Evolutionary conservation across 2,888 invertebrate genomes (phyloP).

Genomic region (Gymnoscelis rufifasciata): DNA sequence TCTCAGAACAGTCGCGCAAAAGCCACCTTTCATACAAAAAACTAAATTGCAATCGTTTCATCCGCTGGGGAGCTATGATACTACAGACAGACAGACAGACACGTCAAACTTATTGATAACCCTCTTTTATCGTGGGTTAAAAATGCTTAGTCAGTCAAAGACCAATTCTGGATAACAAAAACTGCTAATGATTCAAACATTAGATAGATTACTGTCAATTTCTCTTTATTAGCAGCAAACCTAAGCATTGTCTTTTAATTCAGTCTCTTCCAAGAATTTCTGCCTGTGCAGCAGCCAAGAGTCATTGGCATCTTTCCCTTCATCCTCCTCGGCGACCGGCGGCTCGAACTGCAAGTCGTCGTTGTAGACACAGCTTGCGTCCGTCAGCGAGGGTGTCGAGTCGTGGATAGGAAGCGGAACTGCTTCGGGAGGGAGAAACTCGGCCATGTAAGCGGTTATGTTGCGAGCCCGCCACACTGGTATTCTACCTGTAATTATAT

Average conservation of each 20-base stretch:
- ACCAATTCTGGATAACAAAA: too few relatives aligned
- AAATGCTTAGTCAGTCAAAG: too few relatives aligned
- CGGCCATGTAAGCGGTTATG: constrained; percentile 82
- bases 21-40: too few relatives aligned
- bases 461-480: constrained; percentile 84
- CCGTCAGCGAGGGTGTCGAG: constrained; percentile 77
- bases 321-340: constrained; percentile 58
- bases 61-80: too few relatives aligned
- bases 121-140: too few relatives aligned
- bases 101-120: too few relatives aligned
- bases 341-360: constrained; percentile 66
- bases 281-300: constrained; percentile 68
- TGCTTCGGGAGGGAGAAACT: constrained; percentile 84
- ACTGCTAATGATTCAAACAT: too few relatives aligned
- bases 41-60: too few relatives aligned
- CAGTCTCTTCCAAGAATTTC: constrained; percentile 63
- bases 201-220: too few relatives aligned
- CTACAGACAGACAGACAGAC: too few relatives aligned
- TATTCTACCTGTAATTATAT: constrained; percentile 52
- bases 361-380: constrained; percentile 49
- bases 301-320: constrained; percentile 54
- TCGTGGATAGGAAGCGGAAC: constrained; percentile 82
- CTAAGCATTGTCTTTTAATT: constrained; percentile 44
- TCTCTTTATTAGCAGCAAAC: too few relatives aligned
- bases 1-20: too few relatives aligned